A percentile compares a stretch with the other conserved stretches of the same genome.
These are phyloP conservation scores for Hoplostethus atlanticus DNA, from an alignment of 2,797 vertebrate genomes.

Conservation along the genomic window DNA sequence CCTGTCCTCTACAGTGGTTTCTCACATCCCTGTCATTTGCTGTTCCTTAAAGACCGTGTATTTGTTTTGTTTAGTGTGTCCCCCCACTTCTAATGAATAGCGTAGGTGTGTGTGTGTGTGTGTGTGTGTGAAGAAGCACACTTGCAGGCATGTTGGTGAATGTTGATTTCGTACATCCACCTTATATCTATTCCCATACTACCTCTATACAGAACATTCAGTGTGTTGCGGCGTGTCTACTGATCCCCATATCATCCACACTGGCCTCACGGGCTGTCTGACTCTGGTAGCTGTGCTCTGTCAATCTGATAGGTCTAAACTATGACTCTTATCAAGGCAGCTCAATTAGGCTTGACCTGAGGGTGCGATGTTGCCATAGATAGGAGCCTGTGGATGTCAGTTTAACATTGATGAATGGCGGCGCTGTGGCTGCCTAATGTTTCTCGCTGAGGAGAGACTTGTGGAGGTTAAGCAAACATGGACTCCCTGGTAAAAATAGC, in stretches of 20 bases:
- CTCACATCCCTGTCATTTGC: constrained; percentile 42
- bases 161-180: constrained; percentile 34
- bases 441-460: constrained; percentile 19
- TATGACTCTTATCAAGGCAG: constrained; percentile 26
- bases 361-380: constrained; percentile 19
- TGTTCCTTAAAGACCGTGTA: constrained; percentile 13
- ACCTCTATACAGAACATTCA: constrained; percentile 23
- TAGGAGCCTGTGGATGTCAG: neutral
- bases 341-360: constrained; percentile 41
- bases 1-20: constrained; percentile 48
- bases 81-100: neutral
- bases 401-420: constrained; percentile 38
- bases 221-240: constrained; percentile 28
- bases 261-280: constrained; percentile 5
- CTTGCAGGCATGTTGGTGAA: neutral
- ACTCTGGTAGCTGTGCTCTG: constrained; percentile 30
- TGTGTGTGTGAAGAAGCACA: constrained; percentile 14
- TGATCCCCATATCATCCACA: constrained; percentile 21
- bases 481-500: constrained; percentile 53
- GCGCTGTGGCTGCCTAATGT: neutral
- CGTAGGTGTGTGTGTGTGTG: neutral
- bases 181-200: neutral
- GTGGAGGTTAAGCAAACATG: constrained; percentile 40
- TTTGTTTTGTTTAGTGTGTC: neutral
- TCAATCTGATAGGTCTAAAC: constrained; percentile 25